Evolutionary conservation across 2,888 invertebrate genomes (phyloP).

Genomic region (Chironomus tentans): DNA sequence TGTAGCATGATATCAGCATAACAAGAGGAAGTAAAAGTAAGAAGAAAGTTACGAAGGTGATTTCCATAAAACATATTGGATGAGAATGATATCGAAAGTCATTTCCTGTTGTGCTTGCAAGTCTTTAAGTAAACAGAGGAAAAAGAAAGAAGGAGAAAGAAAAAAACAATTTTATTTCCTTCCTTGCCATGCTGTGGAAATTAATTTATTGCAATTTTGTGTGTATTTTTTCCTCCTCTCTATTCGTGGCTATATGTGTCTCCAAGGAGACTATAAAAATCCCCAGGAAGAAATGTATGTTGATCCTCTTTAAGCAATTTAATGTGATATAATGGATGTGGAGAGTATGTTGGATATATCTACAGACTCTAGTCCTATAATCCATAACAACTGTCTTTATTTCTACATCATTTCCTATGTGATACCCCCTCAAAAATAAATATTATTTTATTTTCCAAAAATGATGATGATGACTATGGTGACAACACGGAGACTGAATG

Average conservation of each 20-base stretch:
- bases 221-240: not conserved
- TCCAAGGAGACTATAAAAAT: conserved; percentile 15
- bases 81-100: conserved; percentile 12
- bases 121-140: not conserved
- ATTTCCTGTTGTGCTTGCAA: conserved; percentile 11
- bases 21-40: not conserved
- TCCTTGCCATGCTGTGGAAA: not conserved
- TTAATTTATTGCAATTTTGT: conserved; percentile 18
- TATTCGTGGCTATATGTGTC: not conserved
- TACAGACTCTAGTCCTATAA: not conserved
- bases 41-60: conserved; percentile 4
- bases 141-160: not conserved
- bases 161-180: not conserved
- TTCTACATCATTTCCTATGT: not conserved
- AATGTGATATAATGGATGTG: not conserved
- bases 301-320: not conserved
- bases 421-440: not conserved
- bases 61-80: conserved; percentile 24
- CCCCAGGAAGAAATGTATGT: conserved; percentile 6
- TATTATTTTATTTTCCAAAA: too few relatives aligned
- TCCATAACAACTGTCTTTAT: not conserved
- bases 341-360: not conserved
- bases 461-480: not conserved
- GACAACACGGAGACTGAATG: not conserved
- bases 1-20: not conserved